Evolutionary conservation across 2,113 vertebrate genomes (phyloP).

Genomic region (Sinocyclocheilus maitianheensis): DNA sequence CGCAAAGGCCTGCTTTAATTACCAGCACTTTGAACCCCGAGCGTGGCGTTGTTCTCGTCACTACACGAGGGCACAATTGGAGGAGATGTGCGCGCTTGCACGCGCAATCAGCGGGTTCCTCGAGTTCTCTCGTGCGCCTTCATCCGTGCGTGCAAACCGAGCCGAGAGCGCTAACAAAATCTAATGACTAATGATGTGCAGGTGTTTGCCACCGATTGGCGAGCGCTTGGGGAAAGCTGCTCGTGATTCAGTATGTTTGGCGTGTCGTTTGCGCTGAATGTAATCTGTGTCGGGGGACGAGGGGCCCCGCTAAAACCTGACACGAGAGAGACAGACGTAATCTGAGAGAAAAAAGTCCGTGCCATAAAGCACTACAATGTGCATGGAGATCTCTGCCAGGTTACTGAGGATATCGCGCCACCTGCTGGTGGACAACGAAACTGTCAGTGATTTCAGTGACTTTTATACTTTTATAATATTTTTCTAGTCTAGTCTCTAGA

Average conservation of each 20-base stretch:
- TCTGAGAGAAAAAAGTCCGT: background rate
- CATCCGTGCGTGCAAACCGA: slow-evolving; percentile 7
- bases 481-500: too few species aligned
- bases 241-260: slow-evolving; percentile 3
- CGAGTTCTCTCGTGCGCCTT: background rate
- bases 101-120: background rate
- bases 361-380: background rate
- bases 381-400: background rate
- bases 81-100: background rate
- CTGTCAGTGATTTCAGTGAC: background rate
- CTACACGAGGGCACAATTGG: background rate
- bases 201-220: slow-evolving; percentile 17
- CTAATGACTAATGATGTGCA: slow-evolving; percentile 10
- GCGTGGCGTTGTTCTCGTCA: slow-evolving; percentile 1
- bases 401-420: background rate
- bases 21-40: background rate
- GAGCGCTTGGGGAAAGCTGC: background rate
- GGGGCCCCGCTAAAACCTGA: background rate
- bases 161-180: background rate
- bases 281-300: background rate
- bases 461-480: too few species aligned
- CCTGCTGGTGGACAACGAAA: background rate
- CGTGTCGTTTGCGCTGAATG: background rate
- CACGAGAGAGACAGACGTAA: background rate
- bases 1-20: background rate